A percentile compares a stretch with the other conserved stretches of the same genome.
Evolutionary conservation across 2,797 vertebrate species (phyloP).

Genomic region (Enteromius radiatus): DNA sequence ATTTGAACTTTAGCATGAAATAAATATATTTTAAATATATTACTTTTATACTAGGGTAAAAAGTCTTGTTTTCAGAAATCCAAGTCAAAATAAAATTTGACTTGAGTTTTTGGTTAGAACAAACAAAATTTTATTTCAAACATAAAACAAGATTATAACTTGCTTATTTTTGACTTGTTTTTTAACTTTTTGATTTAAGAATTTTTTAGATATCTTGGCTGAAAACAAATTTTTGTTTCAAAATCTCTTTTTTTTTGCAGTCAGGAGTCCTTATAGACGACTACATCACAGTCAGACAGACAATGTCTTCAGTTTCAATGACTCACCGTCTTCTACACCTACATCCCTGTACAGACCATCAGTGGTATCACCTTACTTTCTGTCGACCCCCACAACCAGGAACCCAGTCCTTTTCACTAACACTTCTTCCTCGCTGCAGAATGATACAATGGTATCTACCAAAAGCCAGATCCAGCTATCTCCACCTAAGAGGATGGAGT

Average conservation of each 20-base stretch:
- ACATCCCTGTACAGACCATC: conserved; percentile 44
- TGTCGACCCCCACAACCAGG: background rate
- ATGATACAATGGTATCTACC: conserved; percentile 34
- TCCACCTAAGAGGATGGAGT: background rate
- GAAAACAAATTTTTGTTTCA: background rate
- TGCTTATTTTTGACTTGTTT: too few relatives aligned
- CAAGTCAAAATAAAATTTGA: too few relatives aligned
- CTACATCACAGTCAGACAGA: conserved; percentile 73
- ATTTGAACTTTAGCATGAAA: too few relatives aligned
- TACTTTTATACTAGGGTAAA: too few relatives aligned
- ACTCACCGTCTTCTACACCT: conserved; percentile 33
- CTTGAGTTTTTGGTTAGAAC: too few relatives aligned
- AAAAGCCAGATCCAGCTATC: conserved; percentile 18
- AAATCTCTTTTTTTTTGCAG: conserved; percentile 36
- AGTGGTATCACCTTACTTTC: conserved; percentile 51
- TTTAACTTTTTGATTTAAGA: too few relatives aligned
- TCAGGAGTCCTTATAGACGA: conserved; percentile 60
- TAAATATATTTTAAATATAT: too few relatives aligned
- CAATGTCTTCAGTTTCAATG: conserved; percentile 66
- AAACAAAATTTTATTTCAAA: too few relatives aligned
- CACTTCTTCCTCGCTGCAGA: background rate
- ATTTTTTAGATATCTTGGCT: too few relatives aligned
- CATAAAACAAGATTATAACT: too few relatives aligned
- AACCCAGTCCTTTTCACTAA: conserved; percentile 1
- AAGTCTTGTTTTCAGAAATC: too few relatives aligned